Base-by-base conservation (phyloP, 1,140 invertebrate species). In the Planococcus citri region DNA sequence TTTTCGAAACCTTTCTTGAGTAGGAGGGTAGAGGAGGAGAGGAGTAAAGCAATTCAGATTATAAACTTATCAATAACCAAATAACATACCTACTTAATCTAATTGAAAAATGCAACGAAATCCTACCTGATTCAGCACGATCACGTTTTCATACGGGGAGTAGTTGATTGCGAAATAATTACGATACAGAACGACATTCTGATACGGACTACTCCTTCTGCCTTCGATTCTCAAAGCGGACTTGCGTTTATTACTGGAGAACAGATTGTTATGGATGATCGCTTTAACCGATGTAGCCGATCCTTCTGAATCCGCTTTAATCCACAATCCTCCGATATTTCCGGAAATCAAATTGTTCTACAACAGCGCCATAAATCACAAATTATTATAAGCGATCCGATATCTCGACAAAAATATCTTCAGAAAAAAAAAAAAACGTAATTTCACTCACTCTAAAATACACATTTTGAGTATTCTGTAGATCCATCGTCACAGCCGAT, bases 381-480 rank as follows among this genome's bases (percentile, higher is more conserved):
- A n/a, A n/a, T n/a, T n/a, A n/a, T n/a, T n/a, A n/a, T n/a, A n/a
- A n/a, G n/a, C n/a, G n/a, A n/a, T n/a, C n/a, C n/a, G n/a, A n/a
- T n/a, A n/a, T n/a, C n/a, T n/a, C n/a, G n/a, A n/a, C n/a, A n/a
- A n/a, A n/a, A n/a, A n/a, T n/a, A n/a, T n/a, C n/a, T n/a, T n/a
- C n/a, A n/a, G n/a, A n/a, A n/a, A n/a, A n/a, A n/a, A n/a, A 51
- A 51, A 51, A n/a, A n/a, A n/a, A n/a, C n/a, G n/a, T 17, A 37
- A 20, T 20, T 51, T 51, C 83, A n/a, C n/a, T 83, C 76, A 92
- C 90, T 80, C 88, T 86, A 75, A 95, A 92, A 72, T 87, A 90
- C 33, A 97, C 78, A 6, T 89, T 87, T 76, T 92, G 89, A 60
- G 94, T 95, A 78, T 98, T 98, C 79, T 98, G 95, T 0, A 99